Evolutionary conservation across 1,140 invertebrate species (phyloP), one percentile per base, ranked within the genome.

Genomic region (Drosophila neocordata): DNA sequence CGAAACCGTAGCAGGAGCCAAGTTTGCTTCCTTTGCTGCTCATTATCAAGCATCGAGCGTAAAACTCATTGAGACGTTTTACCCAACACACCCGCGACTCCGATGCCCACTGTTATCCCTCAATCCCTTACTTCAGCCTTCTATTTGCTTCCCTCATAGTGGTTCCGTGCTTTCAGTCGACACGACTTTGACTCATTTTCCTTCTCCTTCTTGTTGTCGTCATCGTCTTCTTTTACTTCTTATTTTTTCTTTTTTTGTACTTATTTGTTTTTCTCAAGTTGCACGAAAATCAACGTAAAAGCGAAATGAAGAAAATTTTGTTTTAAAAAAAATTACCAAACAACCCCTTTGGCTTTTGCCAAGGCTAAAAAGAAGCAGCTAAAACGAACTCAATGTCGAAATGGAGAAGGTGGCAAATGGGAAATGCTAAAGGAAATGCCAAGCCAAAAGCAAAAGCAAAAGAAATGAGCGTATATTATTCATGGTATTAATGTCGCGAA

Each of bases 1-100:
- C 67, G 72, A 63, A 63, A 60, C 37, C 27, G 27, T 6, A 31
- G 27, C 27, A 6, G 27, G 27, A 31, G 27, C 27, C 27, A 31
- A 31, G 27, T 52, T 72, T 38, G 59, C 68, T 68, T 60, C 65
- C 69, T 59, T 68, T 38, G 51, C 73, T 31, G 73, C 78, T 88
- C 83, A 88, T 88, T 88, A 88, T 88, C 73, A 88, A 88, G 83
- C 83, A 83, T 68, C 67, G 63, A 88, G 83, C 83, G 83, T 83
- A 88, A 88, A 88, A 88, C 83, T 88, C 83, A 88, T 88, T 88
- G 83, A 88, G 83, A 88, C 83, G 83, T 88, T 88, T 77, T 73
- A 31, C 73, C 73, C 76, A 67, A 63, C 64, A 52, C 62, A 44
- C 24, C 52, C 37, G 9, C 8, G n/a, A n/a, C n/a, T n/a, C 34